Evolutionary conservation across 2,888 invertebrate species (phyloP).

Genomic region (Tetragonula carbonaria): DNA sequence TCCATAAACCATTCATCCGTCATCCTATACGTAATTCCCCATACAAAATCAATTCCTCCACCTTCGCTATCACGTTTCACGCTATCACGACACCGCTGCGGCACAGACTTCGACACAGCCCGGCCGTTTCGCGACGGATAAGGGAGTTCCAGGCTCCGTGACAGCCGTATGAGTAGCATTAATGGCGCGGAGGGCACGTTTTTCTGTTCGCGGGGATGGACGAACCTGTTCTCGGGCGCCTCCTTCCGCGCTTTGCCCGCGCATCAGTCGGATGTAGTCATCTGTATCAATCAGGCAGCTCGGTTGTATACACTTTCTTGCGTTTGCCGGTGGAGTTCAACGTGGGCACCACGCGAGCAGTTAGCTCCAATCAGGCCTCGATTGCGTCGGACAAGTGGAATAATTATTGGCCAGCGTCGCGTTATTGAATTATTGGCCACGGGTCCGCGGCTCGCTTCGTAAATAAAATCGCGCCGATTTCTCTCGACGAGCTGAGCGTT

Average conservation of each 20-base stretch:
- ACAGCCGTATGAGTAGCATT: slow-evolving; percentile 28
- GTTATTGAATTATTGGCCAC: slow-evolving; percentile 73
- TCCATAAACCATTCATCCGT: neutral
- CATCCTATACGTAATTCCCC: no score
- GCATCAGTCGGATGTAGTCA: slow-evolving; percentile 76
- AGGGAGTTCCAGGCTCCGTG: slow-evolving; percentile 18
- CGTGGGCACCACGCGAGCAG: slow-evolving; percentile 51
- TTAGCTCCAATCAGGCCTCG: slow-evolving; percentile 75
- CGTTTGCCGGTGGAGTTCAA: slow-evolving; percentile 32
- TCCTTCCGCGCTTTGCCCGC: slow-evolving; percentile 61
- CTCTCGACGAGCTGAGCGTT: neutral
- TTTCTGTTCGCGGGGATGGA: slow-evolving; percentile 50
- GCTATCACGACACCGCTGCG: neutral
- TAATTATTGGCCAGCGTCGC: slow-evolving; percentile 72
- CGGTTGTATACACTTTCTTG: slow-evolving; percentile 71
- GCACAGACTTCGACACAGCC: neutral
- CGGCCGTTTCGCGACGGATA: neutral
- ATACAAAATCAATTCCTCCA: slow-evolving; percentile 14
- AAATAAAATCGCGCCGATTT: slow-evolving; percentile 46
- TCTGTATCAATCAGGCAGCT: slow-evolving; percentile 78
- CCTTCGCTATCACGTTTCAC: neutral
- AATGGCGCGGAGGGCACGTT: slow-evolving; percentile 40
- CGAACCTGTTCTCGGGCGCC: slow-evolving; percentile 67
- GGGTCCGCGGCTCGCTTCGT: slow-evolving; percentile 36
- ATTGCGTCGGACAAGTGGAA: slow-evolving; percentile 73